Conservation (phyloP, 2,888 invertebrate genomes). For the Hemithea aestivaria region DNA sequence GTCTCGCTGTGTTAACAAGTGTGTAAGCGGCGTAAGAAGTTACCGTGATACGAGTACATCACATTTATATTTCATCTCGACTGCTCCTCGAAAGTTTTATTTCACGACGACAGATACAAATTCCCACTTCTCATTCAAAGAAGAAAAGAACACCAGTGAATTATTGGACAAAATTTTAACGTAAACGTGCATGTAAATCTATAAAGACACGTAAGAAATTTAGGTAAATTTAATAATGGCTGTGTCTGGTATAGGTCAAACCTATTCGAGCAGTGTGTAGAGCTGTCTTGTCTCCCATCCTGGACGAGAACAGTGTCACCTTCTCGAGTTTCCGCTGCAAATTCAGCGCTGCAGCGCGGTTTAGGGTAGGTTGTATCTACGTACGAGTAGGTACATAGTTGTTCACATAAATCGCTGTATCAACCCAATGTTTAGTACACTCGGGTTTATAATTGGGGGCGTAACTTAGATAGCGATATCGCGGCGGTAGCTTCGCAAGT, state of each 20-base stretch:
- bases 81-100: slow-evolving; percentile 7
- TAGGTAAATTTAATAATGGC: slow-evolving; percentile 57
- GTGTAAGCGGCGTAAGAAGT: too few relatives aligned
- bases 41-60: slow-evolving; percentile 8
- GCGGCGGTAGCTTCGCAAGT: too few relatives aligned
- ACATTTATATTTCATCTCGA: slow-evolving; percentile 9
- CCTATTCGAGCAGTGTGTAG: slow-evolving; percentile 40
- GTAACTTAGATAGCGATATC: too few relatives aligned
- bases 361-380: not conserved
- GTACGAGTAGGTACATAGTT: slow-evolving; percentile 15
- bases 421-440: slow-evolving; percentile 35
- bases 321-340: too few relatives aligned
- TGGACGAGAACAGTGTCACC: too few relatives aligned
- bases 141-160: too few relatives aligned
- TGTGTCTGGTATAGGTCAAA: slow-evolving; percentile 58
- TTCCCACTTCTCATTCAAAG: slow-evolving; percentile 4
- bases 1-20: too few relatives aligned
- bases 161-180: slow-evolving; percentile 13
- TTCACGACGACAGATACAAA: slow-evolving; percentile 4
- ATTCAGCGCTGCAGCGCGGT: too few relatives aligned
- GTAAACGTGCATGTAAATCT: slow-evolving; percentile 28
- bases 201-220: slow-evolving; percentile 35
- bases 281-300: slow-evolving; percentile 19
- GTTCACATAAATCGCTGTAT: slow-evolving; percentile 20
- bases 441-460: too few relatives aligned